Percentiles rank a stretch among this genome's conserved stretches.
These are phyloP conservation scores for Tragelaphus buxtoni DNA, from an alignment of 2,113 vertebrate genomes.

Conservation along the genomic window DNA sequence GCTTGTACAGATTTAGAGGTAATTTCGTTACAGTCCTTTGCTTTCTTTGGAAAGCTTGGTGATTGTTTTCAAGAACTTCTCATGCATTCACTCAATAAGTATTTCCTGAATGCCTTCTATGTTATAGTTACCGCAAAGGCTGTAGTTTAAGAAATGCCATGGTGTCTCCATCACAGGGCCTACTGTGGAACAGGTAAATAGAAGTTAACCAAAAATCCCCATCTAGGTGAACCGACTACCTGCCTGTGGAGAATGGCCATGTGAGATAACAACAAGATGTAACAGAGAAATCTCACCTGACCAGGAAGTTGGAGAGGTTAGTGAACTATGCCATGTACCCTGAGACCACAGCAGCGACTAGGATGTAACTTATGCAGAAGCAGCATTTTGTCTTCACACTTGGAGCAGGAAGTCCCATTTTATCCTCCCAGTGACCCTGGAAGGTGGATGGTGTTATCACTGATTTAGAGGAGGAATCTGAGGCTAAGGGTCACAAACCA, in stretches of 20 bases:
- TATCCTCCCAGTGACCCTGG: not conserved
- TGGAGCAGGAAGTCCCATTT: not conserved
- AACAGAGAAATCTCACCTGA: not conserved
- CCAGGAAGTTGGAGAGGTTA: not conserved
- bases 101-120: not conserved
- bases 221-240: not conserved
- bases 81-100: not conserved
- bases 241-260: not conserved
- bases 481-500: not conserved
- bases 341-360: too few relatives aligned
- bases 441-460: too few relatives aligned
- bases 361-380: not conserved
- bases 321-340: rapidly evolving
- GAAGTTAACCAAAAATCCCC: not conserved
- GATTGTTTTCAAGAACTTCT: not conserved
- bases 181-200: not conserved
- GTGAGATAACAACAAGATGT: not conserved
- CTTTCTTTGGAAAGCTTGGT: not conserved
- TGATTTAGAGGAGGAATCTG: not conserved
- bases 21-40: not conserved
- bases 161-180: too few relatives aligned
- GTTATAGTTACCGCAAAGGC: not conserved
- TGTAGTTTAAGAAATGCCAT: not conserved
- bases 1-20: not conserved
- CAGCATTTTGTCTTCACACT: not conserved